Evolutionary conservation across 1,140 invertebrate genomes (phyloP).

Genomic region (Belonocnema kinseyi): DNA sequence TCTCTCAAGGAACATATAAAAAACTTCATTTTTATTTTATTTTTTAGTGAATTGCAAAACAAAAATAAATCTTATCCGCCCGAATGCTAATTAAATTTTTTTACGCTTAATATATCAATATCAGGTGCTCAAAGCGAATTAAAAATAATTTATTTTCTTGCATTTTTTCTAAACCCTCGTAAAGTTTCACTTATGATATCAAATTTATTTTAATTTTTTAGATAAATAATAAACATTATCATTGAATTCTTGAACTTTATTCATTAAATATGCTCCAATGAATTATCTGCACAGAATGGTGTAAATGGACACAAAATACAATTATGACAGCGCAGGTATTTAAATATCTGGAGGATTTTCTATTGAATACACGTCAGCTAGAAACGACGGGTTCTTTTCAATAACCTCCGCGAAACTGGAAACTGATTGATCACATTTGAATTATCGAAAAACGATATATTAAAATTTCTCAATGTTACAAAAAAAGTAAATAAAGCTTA

Average conservation of each 20-base stretch:
- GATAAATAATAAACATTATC: not conserved
- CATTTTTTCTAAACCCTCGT: too few relatives aligned
- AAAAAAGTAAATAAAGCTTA: too few relatives aligned
- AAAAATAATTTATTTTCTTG: too few relatives aligned
- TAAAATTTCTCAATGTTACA: not conserved
- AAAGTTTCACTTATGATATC: too few relatives aligned
- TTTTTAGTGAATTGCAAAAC: too few relatives aligned
- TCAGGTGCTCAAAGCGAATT: too few relatives aligned
- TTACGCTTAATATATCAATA: too few relatives aligned
- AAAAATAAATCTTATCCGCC: too few relatives aligned
- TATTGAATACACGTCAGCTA: conserved; percentile 9
- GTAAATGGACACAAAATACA: conserved; percentile 4
- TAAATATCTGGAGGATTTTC: not conserved
- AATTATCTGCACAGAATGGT: not conserved
- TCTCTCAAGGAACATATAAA: too few relatives aligned
- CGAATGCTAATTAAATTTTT: too few relatives aligned
- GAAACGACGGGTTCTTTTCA: conserved; percentile 2
- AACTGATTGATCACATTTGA: not conserved
- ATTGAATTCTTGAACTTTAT: not conserved
- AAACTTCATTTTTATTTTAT: too few relatives aligned
- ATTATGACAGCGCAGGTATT: conserved; percentile 3
- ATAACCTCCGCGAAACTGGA: not conserved
- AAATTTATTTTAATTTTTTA: too few relatives aligned
- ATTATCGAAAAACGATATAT: not conserved
- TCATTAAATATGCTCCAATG: not conserved